Evolutionary conservation across 2,113 vertebrate species (phyloP).

Genomic region (Trichechus manatus): DNA sequence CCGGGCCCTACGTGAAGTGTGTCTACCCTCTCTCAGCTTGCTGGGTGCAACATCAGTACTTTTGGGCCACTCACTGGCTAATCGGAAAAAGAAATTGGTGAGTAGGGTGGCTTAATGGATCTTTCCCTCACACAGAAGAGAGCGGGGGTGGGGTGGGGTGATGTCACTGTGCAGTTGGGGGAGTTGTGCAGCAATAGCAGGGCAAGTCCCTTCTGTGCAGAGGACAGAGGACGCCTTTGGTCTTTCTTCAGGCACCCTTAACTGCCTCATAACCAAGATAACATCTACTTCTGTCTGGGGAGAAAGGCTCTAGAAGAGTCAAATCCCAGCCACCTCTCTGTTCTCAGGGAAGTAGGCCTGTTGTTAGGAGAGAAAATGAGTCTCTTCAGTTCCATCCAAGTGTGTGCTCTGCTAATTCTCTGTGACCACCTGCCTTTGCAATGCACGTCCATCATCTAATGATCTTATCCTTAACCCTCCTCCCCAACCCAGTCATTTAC

Average conservation of each 20-base stretch:
- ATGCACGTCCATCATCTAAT: not conserved
- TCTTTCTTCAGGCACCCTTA: not conserved
- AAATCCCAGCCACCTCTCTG: accelerated
- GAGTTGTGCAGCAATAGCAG: not conserved
- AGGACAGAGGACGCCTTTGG: too few species aligned
- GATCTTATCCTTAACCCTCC: not conserved
- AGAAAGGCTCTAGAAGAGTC: not conserved
- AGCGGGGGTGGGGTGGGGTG: too few species aligned
- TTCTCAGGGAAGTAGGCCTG: not conserved
- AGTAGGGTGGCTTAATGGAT: not conserved
- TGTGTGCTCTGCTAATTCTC: not conserved
- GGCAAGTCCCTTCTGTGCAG: not conserved
- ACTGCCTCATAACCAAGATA: not conserved
- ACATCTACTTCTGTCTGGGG: not conserved
- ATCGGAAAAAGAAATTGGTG: too few species aligned
- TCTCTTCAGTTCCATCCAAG: accelerated
- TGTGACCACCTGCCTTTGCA: too few species aligned
- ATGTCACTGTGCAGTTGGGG: not conserved
- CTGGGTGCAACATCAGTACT: too few species aligned
- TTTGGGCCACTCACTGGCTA: not conserved
- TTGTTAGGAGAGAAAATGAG: not conserved
- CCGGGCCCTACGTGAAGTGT: too few species aligned
- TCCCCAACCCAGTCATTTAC: not conserved
- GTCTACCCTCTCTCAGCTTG: not conserved
- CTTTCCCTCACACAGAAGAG: not conserved